Evolutionary conservation across 1,140 invertebrate genomes (phyloP), one percentile per base, ranked within the genome.

Genomic region (Drosophila mauritiana): DNA sequence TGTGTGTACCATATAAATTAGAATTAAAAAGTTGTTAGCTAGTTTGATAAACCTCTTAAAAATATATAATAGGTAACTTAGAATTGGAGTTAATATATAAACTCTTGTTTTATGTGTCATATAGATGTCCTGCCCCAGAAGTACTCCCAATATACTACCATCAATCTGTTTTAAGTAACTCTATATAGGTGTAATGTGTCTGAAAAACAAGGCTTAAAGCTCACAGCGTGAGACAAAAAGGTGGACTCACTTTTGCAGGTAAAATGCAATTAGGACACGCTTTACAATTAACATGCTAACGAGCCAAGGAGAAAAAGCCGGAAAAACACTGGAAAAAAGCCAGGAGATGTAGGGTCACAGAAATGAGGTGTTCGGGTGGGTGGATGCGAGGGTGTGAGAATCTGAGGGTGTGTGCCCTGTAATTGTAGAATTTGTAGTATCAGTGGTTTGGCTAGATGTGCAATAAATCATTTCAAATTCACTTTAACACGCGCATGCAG

Each of bases 381-480:
- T 0, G 25, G n/a, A 0, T 15, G 45, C 1, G 2, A 10, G 43
- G 36, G 31, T 43, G 27, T 53, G 45, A 7, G 0, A 2, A 1
- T 7, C 6, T 10, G 20, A 11, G 43, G 36, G 39, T 67, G 27
- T 67, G 51, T 34, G 36, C 27, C 39, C 48, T 39, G 80, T 80
- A 70, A 73, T 80, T 77, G 73, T 73, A 48, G 62, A 78, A 75
- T 70, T 85, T 78, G 58, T 45, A 65, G 48, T 74, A 70, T 77
- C 74, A 62, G 56, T 54, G 75, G 72, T 46, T 48, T 56, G 42
- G 67, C 58, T 62, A 63, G 84, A 89, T 58, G 72, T 73, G 64
- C 62, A 89, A 88, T 88, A 89, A 88, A 88, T 88, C 80, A 88
- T 88, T 88, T 83, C 65, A 89, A 86, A 82, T 86, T 86, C 79